Base-by-base conservation (phyloP, 2,888 invertebrate genomes). In the Ischnus inquisitorius region DNA sequence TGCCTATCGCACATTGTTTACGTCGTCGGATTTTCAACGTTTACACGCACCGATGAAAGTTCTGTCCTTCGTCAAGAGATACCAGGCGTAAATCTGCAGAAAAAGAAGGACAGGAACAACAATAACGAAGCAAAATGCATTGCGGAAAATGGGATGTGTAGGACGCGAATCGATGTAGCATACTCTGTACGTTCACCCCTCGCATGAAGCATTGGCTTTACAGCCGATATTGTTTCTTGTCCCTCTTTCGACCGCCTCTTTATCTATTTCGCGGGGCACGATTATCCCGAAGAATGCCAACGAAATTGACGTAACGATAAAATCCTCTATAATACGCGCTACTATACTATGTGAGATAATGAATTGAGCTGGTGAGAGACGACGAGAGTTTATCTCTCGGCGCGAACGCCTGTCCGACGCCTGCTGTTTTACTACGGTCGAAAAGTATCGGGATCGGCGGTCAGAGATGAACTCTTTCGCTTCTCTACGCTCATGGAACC, bases 351-450 rank as follows among this genome's bases (percentile, higher is more conserved):
- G 54, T 16, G 69, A 62, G 79, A 85, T 83, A 77, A 83, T 83
- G 79, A 85, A 85, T 84, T 74, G 81, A 64, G 81, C 77, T 41
- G 83, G 81, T 78, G 68, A 81, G 54, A 81, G 46, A 48, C 43
- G 71, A 57, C 34, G 68, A 62, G 78, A 71, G 71, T 64, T 81
- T 84, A 84, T 84, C 81, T 81, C 72, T 77, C 81, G 72, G 48
- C 72, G 67, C 60, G 60, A 83, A 83, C 83, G 83, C 77, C 83
- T 74, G 80, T 77, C 48, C 54, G 83, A 81, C 80, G 72, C 72
- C 80, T 81, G 77, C 43, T 57, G 64, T 41, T 28, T 41, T 65
- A 28, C 64, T 72, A 72, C 68, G 16, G 57, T 8, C 69, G 25
- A 28, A 46, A 16, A 34, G 28, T 28, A 74, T 46, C 46, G 28